Conservation (phyloP, 1,140 invertebrate species). For the Rhynchophorus ferrugineus region DNA sequence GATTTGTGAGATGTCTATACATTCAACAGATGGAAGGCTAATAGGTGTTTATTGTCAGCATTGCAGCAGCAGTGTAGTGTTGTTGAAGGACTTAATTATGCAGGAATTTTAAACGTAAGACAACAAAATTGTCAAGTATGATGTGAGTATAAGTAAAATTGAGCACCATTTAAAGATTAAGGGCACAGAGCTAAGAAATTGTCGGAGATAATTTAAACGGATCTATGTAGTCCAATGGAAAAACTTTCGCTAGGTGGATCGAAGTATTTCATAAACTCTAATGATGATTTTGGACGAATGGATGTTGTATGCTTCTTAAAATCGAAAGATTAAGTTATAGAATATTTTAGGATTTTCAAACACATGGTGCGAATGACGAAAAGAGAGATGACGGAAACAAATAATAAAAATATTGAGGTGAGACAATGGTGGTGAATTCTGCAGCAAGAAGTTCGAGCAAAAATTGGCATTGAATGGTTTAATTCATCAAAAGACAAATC, state of each 20-base stretch:
- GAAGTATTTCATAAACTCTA: constrained; percentile 40
- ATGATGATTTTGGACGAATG: constrained; percentile 38
- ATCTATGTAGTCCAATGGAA: constrained; percentile 35
- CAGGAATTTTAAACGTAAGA: background rate
- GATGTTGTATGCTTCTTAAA: constrained; percentile 38
- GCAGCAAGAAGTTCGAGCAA: constrained; percentile 23
- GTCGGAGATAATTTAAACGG: constrained; percentile 35
- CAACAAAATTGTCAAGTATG: constrained; percentile 22
- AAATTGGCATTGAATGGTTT: constrained; percentile 29
- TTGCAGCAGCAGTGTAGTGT: constrained; percentile 18
- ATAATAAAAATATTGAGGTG: constrained; percentile 25
- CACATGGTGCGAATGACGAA: too few relatives aligned
- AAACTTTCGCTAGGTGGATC: constrained; percentile 30
- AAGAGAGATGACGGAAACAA: too few relatives aligned
- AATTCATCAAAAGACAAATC: constrained; percentile 5
- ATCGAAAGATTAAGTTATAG: constrained; percentile 29
- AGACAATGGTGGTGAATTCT: constrained; percentile 30
- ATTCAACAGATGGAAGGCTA: constrained; percentile 17
- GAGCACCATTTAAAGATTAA: constrained; percentile 19
- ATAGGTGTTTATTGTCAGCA: background rate
- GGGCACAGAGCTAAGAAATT: constrained; percentile 10
- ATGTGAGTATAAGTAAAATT: constrained; percentile 26
- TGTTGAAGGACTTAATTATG: constrained; percentile 17
- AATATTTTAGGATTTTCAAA: constrained; percentile 33
- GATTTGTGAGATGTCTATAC: constrained; percentile 27